Base-by-base conservation (phyloP, 1,140 invertebrate species). In the Lordiphosa clarofinis region DNA sequence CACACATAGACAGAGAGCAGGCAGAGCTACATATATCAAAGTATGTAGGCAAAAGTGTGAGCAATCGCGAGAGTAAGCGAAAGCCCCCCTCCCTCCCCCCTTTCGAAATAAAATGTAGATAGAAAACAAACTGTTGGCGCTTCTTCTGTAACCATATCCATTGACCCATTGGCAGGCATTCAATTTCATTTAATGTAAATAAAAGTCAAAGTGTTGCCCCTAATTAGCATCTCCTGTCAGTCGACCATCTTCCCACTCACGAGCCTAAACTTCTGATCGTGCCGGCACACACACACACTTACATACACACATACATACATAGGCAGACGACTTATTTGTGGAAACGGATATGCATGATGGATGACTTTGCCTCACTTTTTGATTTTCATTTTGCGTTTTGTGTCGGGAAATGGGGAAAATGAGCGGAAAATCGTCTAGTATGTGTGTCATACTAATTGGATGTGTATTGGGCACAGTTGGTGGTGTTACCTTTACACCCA, bases 211-310 rank as follows among this genome's bases (percentile, higher is more conserved):
- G 66, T 59, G 66, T 55, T 81, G 76, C 71, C 72, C 76, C 76
- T 82, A 82, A 82, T 82, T 82, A 82, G 61, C 73, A 76, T 65
- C 78, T 84, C 72, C 78, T 84, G 76, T 73, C 64, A 56, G 39
- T 43, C 28, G 40, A 21, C 24, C 56, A 35, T 48, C 50, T 24
- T 40, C 38, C 42, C 56, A 55, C 57, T 44, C 43, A 37, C 35
- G 42, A 9, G 55, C 65, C 49, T 70, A 47, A 62, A 55, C 76
- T 75, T 82, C 66, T 71, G 76, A 81, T 81, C 75, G 58, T 63
- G 71, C 76, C 75, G 71, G 66, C 19, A 53, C 69, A 65, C 58
- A 38, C 35, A 57, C 24, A 19, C 48, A n/a, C n/a, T n/a, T n/a
- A 48, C 52, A 59, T 47, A 56, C 42, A 46, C 40, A 54, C 44